Percentiles rank a stretch among this genome's conserved stretches.
phyloP scores from a whole-genome alignment of 2,797 vertebrate species.

The Lophius americanus region DNA sequence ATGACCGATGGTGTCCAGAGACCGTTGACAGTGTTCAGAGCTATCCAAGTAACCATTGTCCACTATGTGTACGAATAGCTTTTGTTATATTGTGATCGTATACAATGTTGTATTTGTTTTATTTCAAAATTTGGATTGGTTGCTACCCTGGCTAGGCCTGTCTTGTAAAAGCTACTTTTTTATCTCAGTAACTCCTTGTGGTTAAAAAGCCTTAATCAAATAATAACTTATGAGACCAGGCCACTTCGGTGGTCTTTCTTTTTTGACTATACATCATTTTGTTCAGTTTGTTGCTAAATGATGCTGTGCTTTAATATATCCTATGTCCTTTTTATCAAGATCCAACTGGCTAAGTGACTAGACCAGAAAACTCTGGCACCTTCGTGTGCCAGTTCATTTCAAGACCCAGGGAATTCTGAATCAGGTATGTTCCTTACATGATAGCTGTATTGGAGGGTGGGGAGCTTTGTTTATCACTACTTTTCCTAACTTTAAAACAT shows the following conservation, averaged over 20 bases:
- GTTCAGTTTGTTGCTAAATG: not conserved
- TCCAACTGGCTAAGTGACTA: conserved; percentile 63
- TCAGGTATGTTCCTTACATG: conserved; percentile 51
- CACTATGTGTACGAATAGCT: too few species aligned
- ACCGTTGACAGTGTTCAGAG: too few species aligned
- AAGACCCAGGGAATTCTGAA: conserved; percentile 60
- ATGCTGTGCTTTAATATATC: conserved; percentile 1
- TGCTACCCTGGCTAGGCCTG: too few species aligned
- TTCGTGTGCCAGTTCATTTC: conserved; percentile 57
- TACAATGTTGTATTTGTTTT: too few species aligned
- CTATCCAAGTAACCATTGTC: too few species aligned
- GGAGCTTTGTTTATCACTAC: not conserved
- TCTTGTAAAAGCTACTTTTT: too few species aligned
- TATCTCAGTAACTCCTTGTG: too few species aligned
- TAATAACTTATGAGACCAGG: not conserved
- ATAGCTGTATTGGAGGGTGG: not conserved
- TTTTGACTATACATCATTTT: not conserved
- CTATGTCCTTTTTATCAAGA: conserved; percentile 20
- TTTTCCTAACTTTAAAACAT: not conserved
- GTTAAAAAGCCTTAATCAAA: too few species aligned
- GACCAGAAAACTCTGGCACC: conserved; percentile 61
- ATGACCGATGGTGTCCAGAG: too few species aligned
- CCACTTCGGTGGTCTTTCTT: not conserved
- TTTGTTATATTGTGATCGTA: too few species aligned
- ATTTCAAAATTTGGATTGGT: too few species aligned